Percentiles rank a stretch among this genome's conserved stretches.
Evolutionary conservation across 2,797 vertebrate species (phyloP).

Genomic region (Dallia pectoralis): DNA sequence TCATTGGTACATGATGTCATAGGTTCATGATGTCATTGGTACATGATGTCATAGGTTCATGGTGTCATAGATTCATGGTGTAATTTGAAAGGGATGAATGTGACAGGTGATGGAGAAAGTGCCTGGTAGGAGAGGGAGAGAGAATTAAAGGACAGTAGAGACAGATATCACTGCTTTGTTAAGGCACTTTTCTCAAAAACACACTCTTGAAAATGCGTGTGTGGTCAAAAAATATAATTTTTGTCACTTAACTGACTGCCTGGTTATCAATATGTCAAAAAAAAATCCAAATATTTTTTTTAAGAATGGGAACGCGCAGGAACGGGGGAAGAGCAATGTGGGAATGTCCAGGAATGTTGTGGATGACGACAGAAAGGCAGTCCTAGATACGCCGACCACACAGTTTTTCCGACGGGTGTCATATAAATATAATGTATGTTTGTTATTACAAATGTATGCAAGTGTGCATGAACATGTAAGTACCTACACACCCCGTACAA

Average conservation of each 20-base stretch:
- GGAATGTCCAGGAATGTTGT: slow-evolving; percentile 41
- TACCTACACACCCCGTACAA: neutral
- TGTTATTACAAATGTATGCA: slow-evolving; percentile 33
- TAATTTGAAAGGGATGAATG: slow-evolving; percentile 84
- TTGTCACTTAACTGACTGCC: neutral
- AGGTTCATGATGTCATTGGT: slow-evolving; percentile 71
- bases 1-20: slow-evolving; percentile 19
- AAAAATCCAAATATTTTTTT: slow-evolving; percentile 3
- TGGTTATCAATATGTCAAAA: neutral
- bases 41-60: slow-evolving; percentile 58
- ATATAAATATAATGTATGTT: slow-evolving; percentile 46
- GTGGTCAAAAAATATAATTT: neutral
- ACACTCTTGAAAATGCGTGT: neutral
- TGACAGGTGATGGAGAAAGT: slow-evolving; percentile 76
- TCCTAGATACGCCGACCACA: slow-evolving; percentile 55
- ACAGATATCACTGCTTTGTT: slow-evolving; percentile 9
- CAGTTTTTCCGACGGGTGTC: slow-evolving; percentile 61
- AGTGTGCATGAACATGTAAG: slow-evolving; percentile 1
- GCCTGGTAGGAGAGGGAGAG: slow-evolving; percentile 60
- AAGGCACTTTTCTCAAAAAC: slow-evolving; percentile 1
- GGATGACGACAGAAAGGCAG: slow-evolving; percentile 41
- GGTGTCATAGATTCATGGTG: slow-evolving; percentile 76
- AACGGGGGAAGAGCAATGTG: slow-evolving; percentile 17
- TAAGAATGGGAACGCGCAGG: slow-evolving; percentile 27
- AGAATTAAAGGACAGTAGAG: slow-evolving; percentile 20